Evolutionary conservation across 2,797 vertebrate genomes (phyloP).

Genomic region (Martes flavigula): DNA sequence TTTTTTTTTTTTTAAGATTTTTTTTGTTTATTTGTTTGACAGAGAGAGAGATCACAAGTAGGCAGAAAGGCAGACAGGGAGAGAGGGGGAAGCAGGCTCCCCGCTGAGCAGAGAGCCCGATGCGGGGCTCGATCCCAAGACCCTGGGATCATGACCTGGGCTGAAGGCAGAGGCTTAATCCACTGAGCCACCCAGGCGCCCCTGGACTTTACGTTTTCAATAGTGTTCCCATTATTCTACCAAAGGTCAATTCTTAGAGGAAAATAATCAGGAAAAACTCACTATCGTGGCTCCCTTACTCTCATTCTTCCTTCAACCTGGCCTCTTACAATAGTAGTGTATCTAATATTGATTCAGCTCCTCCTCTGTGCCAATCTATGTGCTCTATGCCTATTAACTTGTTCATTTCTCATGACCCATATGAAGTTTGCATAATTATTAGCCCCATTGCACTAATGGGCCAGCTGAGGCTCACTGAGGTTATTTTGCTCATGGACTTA

Average conservation of each 20-base stretch:
- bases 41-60: too few species aligned
- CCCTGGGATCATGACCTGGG: too few species aligned
- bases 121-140: too few species aligned
- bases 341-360: not conserved
- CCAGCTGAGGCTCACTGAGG: not conserved
- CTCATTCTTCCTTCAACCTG: not conserved
- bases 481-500: not conserved
- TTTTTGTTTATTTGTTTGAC: too few species aligned
- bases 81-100: too few species aligned
- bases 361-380: not conserved
- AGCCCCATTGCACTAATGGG: not conserved
- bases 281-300: not conserved
- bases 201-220: constrained; percentile 2
- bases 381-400: not conserved
- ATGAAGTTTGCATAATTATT: not conserved
- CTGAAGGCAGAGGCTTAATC: too few species aligned
- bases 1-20: too few species aligned
- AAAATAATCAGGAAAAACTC: constrained; percentile 1
- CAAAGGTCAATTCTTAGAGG: not conserved
- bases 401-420: not conserved
- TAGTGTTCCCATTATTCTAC: not conserved
- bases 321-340: not conserved
- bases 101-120: too few species aligned
- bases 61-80: too few species aligned
- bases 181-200: too few species aligned